A percentile compares a stretch with the other conserved stretches of the same genome.
Evolutionary conservation across 1,140 invertebrate genomes (phyloP).

Genomic region (Bombus superbus): DNA sequence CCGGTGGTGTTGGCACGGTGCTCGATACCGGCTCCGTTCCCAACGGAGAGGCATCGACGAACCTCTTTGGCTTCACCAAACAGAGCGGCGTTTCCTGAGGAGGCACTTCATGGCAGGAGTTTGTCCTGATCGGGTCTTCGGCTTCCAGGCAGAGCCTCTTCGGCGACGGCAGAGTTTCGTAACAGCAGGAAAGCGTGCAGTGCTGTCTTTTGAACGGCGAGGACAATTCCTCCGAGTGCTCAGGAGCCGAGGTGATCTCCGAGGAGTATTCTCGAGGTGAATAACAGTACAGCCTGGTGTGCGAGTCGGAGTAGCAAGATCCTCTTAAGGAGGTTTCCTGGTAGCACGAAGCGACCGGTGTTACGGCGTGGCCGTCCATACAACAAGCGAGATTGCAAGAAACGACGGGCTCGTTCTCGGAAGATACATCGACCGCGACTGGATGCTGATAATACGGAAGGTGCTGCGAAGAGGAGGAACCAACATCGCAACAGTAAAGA

Average conservation of each 20-base stretch:
- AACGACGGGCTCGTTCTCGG: conserved; percentile 44
- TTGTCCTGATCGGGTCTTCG: conserved; percentile 27
- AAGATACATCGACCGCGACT: conserved; percentile 7
- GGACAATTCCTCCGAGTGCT: conserved; percentile 48
- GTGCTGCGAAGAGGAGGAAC: conserved; percentile 42
- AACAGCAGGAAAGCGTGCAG: conserved; percentile 69
- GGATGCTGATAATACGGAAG: conserved; percentile 28
- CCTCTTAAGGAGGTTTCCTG: conserved; percentile 56
- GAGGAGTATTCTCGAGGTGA: conserved; percentile 68
- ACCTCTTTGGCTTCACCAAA: conserved; percentile 77
- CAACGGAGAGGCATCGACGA: conserved; percentile 40
- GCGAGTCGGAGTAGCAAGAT: conserved; percentile 60
- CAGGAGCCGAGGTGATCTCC: conserved; percentile 26
- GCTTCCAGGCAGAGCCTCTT: conserved; percentile 64
- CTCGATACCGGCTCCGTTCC: conserved; percentile 77
- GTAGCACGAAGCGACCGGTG: conserved; percentile 48
- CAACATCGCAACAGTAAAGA: conserved; percentile 64
- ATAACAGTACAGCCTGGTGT: conserved; percentile 65
- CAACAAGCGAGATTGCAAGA: conserved; percentile 70
- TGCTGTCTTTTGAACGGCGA: conserved; percentile 65
- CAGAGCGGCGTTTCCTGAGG: conserved; percentile 80
- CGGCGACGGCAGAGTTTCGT: conserved; percentile 58
- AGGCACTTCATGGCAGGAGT: conserved; percentile 54
- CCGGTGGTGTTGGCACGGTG: conserved; percentile 80
- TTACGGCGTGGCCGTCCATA: conserved; percentile 42